Evolutionary conservation across 2,797 vertebrate species (phyloP), one percentile per base, ranked within the genome.

Genomic region (Gadopsis bispinosus): DNA sequence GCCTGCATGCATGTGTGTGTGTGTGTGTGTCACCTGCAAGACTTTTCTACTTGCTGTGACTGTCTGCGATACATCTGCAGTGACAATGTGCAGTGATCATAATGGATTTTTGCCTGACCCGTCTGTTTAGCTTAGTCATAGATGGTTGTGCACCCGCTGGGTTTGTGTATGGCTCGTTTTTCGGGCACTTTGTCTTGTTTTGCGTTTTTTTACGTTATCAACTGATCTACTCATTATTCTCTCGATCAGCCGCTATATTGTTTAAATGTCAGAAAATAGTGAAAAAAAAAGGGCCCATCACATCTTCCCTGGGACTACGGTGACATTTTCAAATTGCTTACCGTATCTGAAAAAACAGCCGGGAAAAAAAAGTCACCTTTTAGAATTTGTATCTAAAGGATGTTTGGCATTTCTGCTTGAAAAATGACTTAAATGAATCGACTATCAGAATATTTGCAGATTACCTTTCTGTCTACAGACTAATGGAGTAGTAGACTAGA

Each of bases 41-140:
- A 77, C 66, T 83, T 85, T 84, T 84, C 77, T 50, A 81, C 66
- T 69, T 20, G 51, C 77, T 65, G 10, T 48, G 77, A 55, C 33
- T 55, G 33, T 77, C 56, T 16, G 33, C 41, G 53, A 77, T 61
- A 70, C 37, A 80, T 80, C 83, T 70, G 61, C 43, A 55, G 16
- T 68, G 78, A 79, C 63, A 80, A 20, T 72, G 76, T 50, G 67
- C 37, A 65, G 73, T 63, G 77, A 83, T 77, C 50, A 77, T 77
- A 76, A 85, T 80, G 73, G 80, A 73, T 79, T 86, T 75, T 83
- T 56, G 17, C 72, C 72, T 78, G 48, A 77, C 56, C 29, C 79
- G 77, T 78, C 87, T 68, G 72, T 37, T 85, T 75, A 74, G 51
- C 51, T 87, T 86, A 79, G 73, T 50, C 70, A 85, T 45, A 73